phyloP scores from a whole-genome alignment of 1,140 invertebrate genomes.

The Branchinecta lindahli region DNA sequence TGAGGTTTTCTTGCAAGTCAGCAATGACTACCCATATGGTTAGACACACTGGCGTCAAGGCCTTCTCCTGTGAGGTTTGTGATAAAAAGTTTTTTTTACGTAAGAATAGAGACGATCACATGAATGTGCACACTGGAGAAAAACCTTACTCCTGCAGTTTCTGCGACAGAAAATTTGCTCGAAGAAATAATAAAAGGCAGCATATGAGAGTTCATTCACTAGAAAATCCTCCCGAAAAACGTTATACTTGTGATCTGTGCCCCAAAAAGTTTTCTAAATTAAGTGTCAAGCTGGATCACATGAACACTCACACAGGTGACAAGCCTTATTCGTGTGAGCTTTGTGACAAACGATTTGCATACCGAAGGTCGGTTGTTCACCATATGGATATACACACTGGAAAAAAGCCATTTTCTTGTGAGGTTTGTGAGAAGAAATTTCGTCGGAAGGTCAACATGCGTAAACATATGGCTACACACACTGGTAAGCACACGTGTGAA shows the following conservation, averaged over 20 bases:
- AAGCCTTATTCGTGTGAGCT: background rate
- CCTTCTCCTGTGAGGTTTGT: too few relatives aligned
- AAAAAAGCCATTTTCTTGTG: background rate
- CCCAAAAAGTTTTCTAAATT: constrained; percentile 90
- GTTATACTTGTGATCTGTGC: constrained; percentile 95
- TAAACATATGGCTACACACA: background rate
- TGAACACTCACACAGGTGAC: background rate
- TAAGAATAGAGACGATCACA: constrained; percentile 41
- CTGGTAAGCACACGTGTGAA: constrained; percentile 34
- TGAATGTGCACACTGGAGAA: constrained; percentile 96
- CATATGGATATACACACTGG: background rate
- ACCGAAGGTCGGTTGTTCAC: constrained; percentile 58
- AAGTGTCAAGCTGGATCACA: background rate
- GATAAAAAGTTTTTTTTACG: too few relatives aligned
- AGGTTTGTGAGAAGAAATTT: background rate
- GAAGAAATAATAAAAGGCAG: constrained; percentile 86
- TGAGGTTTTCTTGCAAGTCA: too few relatives aligned
- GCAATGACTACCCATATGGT: too few relatives aligned
- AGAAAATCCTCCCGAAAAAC: constrained; percentile 98
- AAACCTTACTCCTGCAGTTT: constrained; percentile 88
- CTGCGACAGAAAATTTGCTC: constrained; percentile 88
- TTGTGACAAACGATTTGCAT: constrained; percentile 55
- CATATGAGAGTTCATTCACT: constrained; percentile 71
- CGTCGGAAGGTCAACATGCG: background rate
- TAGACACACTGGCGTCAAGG: too few relatives aligned